Evolutionary conservation across 2,113 vertebrate genomes (phyloP).

Genomic region (Numenius arquata): DNA sequence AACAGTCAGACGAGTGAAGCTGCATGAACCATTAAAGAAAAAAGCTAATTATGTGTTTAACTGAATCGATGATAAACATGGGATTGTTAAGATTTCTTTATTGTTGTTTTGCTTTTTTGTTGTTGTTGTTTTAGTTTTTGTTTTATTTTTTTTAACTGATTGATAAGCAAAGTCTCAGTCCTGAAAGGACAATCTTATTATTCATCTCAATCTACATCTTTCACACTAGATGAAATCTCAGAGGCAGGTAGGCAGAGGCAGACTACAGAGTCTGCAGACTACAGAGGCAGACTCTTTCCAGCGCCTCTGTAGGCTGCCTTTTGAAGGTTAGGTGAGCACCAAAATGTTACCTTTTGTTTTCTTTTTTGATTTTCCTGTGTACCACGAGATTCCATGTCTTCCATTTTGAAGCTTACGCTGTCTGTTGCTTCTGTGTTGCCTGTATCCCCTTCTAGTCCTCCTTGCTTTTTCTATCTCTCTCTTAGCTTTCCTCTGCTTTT

Average conservation of each 20-base stretch:
- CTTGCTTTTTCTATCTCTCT: conserved; percentile 39
- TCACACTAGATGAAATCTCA: conserved; percentile 42
- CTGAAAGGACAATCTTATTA: conserved; percentile 37
- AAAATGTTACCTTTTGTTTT: conserved; percentile 68
- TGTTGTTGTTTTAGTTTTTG: neutral
- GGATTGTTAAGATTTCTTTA: neutral
- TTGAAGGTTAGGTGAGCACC: conserved; percentile 59
- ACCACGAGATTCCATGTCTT: neutral
- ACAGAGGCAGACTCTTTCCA: neutral
- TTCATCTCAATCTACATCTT: conserved; percentile 45
- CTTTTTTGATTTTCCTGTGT: conserved; percentile 34
- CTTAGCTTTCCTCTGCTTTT: conserved; percentile 24
- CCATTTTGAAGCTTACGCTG: conserved; percentile 33
- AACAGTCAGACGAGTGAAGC: neutral
- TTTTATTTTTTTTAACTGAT: neutral
- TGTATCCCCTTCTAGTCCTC: neutral
- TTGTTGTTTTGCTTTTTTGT: neutral
- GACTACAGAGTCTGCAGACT: too few species aligned
- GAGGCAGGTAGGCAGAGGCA: too few species aligned
- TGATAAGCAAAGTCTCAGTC: neutral
- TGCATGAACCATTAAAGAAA: neutral
- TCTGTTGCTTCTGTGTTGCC: conserved; percentile 18
- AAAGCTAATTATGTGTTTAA: conserved; percentile 7
- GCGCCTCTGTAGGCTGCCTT: conserved; percentile 37
- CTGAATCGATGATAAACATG: neutral